Evolutionary conservation across 2,113 vertebrate species (phyloP).

Genomic region (Cercopithecus mona): DNA sequence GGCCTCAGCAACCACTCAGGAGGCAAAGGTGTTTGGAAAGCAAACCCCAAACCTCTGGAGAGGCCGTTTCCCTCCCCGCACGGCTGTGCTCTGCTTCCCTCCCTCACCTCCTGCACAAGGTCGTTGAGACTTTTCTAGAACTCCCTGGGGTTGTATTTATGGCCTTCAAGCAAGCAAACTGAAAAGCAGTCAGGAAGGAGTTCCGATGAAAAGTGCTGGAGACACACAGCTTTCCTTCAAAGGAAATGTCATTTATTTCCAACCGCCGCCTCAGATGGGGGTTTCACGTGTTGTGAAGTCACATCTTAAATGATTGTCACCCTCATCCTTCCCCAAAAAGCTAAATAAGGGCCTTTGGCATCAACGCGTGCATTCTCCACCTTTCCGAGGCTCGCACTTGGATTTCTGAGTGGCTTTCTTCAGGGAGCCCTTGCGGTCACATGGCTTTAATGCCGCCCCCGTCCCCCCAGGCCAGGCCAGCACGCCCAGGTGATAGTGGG

Average conservation of each 20-base stretch:
- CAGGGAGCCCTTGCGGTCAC: neutral
- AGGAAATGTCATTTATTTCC: neutral
- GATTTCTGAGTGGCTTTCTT: neutral
- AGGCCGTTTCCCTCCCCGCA: neutral
- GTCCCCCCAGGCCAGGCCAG: neutral
- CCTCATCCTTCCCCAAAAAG: neutral
- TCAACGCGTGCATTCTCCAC: neutral
- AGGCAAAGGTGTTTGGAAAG: neutral
- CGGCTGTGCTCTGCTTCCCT: accelerated
- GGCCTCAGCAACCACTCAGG: too few species aligned
- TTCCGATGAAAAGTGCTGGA: neutral
- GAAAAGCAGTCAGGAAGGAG: constrained; percentile 52
- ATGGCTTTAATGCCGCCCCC: accelerated
- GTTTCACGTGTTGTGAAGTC: neutral
- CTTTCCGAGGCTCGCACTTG: accelerated
- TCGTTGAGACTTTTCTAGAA: neutral
- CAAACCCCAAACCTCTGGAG: neutral
- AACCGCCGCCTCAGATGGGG: accelerated
- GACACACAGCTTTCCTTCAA: neutral
- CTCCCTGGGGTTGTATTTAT: neutral
- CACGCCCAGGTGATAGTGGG: neutral
- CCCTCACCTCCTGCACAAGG: neutral
- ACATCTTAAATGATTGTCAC: neutral
- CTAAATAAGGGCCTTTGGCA: neutral
- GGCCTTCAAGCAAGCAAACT: constrained; percentile 11